Evolutionary conservation across 2,113 vertebrate species (phyloP), one percentile per base, ranked within the genome.

Genomic region (Trogon melanurus): DNA sequence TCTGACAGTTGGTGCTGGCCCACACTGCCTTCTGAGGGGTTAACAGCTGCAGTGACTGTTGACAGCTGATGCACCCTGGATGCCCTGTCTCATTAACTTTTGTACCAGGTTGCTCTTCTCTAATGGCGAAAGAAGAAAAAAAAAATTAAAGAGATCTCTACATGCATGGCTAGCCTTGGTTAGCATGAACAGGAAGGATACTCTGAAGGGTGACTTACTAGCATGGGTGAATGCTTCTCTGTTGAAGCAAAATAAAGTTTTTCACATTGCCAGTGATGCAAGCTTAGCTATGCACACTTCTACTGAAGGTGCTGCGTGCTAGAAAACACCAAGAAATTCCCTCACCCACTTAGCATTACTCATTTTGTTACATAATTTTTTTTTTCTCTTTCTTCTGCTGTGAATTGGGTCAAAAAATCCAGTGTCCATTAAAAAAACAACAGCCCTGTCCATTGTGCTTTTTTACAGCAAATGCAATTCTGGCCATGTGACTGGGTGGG

Each of bases 151-250:
- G 12, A 95, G 16, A 64, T 29, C n/a, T 57, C 83, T 97, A 94
- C 85, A 98, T 50, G 98, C 98, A 95, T 98, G 98, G 87, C 27
- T 97, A 97, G 97, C 91, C 97, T 97, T 94, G 97, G 95, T 89
- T 96, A 91, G 89, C 93, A 84, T 0, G 74, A 97, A 96, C 96
- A 98, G 97, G 97, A 98, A 97, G 96, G 96, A 64, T 92, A 91
- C 94, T 94, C 91, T 90, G 94, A 95, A 95, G 93, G 84, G 79
- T 78, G 82, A 80, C 75, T 93, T 62, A 64, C 32, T 69, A 84
- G 66, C 91, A 88, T 29, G 66, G 89, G 80, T 26, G 5, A 95
- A 75, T 58, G 76, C 61, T 73, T 95, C 74, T 73, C 87, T 89
- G 79, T 34, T 71, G 71, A 95, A 96, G 79, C 67, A 94, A 45